Percentiles rank a stretch among this genome's conserved stretches.
phyloP scores from a whole-genome alignment of 2,113 vertebrate genomes.

The Salvelinus namaycush region DNA sequence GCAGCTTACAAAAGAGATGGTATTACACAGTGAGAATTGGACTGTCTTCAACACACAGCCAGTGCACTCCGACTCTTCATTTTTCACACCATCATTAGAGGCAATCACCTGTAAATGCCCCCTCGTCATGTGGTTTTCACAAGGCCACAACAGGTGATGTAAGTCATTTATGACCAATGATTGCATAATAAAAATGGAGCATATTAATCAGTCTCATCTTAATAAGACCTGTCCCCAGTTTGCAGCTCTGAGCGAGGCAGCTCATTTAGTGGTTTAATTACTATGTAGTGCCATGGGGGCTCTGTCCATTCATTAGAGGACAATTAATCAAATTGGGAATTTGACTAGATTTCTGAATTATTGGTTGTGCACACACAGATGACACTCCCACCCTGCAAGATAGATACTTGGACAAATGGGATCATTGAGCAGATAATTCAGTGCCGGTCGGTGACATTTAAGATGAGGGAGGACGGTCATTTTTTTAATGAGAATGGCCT shows the following conservation, averaged over 20 bases:
- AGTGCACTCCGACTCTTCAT: too few relatives aligned
- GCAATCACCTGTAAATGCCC: not conserved
- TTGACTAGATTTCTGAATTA: not conserved
- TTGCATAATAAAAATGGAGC: slow-evolving; percentile 17
- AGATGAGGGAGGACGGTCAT: too few relatives aligned
- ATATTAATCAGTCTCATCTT: slow-evolving; percentile 23
- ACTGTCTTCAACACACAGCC: too few relatives aligned
- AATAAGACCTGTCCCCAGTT: slow-evolving; percentile 17
- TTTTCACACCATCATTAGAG: not conserved
- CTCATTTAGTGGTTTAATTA: slow-evolving; percentile 35
- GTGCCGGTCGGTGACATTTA: too few relatives aligned
- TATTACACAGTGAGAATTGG: not conserved
- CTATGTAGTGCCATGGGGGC: slow-evolving; percentile 16
- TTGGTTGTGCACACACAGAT: not conserved
- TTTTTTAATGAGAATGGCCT: too few relatives aligned
- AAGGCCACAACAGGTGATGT: not conserved
- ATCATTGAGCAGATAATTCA: too few relatives aligned
- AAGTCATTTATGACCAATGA: slow-evolving; percentile 6
- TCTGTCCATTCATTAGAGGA: slow-evolving; percentile 24
- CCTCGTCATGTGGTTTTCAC: not conserved
- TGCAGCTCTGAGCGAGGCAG: slow-evolving; percentile 23
- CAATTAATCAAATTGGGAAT: slow-evolving; percentile 24
- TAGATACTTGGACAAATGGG: too few relatives aligned
- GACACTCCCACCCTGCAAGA: not conserved
- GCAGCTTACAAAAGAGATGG: not conserved